Conservation (phyloP, 2,888 invertebrate genomes). For the Lithodes maja region DNA sequence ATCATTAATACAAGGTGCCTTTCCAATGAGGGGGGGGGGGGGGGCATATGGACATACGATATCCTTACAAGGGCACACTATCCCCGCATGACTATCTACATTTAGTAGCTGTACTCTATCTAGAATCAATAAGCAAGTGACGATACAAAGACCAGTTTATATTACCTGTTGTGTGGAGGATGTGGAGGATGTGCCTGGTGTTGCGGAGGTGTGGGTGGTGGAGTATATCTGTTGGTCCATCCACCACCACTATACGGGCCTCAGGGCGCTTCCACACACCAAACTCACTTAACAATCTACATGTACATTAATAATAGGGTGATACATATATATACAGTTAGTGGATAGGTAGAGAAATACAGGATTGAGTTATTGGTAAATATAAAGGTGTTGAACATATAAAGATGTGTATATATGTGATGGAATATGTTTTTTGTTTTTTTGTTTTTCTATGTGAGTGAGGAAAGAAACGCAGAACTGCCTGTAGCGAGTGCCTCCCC, state of each 20-base stretch:
- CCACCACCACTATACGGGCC: slow-evolving; percentile 21
- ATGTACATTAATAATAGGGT: background rate
- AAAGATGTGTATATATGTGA: background rate
- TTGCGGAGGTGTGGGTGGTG: slow-evolving; percentile 12
- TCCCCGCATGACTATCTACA: too few species aligned
- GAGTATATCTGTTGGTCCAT: background rate
- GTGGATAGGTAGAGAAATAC: background rate
- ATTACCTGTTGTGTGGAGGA: background rate
- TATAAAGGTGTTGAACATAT: too few species aligned
- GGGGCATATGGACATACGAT: too few species aligned
- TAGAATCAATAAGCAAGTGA: too few species aligned
- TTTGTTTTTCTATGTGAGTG: background rate
- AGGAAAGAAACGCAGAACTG: too few species aligned
- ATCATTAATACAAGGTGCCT: too few species aligned
- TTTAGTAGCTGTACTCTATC: too few species aligned
- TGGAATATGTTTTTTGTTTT: background rate
- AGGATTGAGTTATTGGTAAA: background rate
- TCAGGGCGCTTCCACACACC: slow-evolving; percentile 24
- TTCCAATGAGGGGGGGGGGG: too few species aligned
- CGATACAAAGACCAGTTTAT: too few species aligned
- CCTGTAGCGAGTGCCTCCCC: too few species aligned
- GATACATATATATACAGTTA: background rate
- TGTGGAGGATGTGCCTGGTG: slow-evolving; percentile 13
- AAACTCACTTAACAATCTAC: background rate
- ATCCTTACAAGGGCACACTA: too few species aligned